phyloP scores from a whole-genome alignment of 2,113 vertebrate genomes.

The Rhipidura dahli region DNA sequence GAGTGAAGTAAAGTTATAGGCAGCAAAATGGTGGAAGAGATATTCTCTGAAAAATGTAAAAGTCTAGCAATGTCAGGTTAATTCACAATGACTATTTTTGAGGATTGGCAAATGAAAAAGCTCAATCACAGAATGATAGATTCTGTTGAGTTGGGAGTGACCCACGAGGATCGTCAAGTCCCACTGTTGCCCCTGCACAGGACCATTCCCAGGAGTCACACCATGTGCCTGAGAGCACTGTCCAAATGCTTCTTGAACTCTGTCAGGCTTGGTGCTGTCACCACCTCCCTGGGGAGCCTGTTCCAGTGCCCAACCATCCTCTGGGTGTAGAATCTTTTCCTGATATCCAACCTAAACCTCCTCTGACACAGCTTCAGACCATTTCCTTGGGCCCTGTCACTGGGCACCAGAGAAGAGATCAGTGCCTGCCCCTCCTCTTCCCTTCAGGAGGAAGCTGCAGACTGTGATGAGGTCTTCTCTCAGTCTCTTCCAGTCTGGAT shows the following conservation, averaged over 20 bases:
- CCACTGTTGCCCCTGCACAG: neutral
- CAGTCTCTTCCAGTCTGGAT: neutral
- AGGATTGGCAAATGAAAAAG: neutral
- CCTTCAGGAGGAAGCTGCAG: too few species aligned
- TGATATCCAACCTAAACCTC: neutral
- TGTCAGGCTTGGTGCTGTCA: neutral
- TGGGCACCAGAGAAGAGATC: neutral
- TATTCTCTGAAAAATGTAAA: neutral
- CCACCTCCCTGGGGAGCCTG: neutral
- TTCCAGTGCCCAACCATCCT: neutral
- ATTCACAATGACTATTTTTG: neutral
- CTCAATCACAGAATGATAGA: neutral
- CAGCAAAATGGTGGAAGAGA: neutral
- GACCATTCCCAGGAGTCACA: neutral
- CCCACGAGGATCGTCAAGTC: neutral
- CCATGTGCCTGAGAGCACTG: neutral
- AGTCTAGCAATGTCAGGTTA: neutral
- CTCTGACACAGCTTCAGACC: neutral
- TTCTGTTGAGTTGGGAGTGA: neutral
- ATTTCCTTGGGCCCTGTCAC: rapidly evolving
- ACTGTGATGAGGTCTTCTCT: neutral
- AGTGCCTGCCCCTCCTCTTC: neutral
- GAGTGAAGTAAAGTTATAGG: neutral
- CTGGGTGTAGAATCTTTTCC: neutral
- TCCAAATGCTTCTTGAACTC: neutral